Percentiles rank a stretch among this genome's conserved stretches.
Conservation (phyloP, 1,140 invertebrate species). For the Zaprionus kolodkinae region DNA sequence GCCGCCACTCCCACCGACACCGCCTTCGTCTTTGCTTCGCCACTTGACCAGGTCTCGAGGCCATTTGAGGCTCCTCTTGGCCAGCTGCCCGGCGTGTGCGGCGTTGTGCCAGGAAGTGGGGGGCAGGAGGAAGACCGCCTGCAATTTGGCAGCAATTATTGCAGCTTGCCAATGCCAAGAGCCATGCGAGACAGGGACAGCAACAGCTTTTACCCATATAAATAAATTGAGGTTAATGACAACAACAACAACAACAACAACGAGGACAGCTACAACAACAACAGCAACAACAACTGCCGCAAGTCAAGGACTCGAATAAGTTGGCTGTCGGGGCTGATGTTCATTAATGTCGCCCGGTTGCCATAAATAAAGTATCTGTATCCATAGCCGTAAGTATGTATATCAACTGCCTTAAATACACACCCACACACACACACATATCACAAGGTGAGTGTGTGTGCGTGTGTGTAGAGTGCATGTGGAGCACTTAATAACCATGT, state of each 20-base stretch:
- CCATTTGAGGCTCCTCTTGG: slow-evolving; percentile 40
- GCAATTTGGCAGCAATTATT: slow-evolving; percentile 82
- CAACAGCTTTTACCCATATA: slow-evolving; percentile 56
- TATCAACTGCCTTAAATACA: slow-evolving; percentile 18
- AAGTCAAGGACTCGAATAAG: slow-evolving; percentile 30
- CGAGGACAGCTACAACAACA: slow-evolving; percentile 18
- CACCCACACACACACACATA: slow-evolving; percentile 17
- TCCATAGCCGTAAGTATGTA: slow-evolving; percentile 24
- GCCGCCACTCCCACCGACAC: slow-evolving; percentile 14
- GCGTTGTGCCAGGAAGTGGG: slow-evolving; percentile 11
- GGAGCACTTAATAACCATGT: slow-evolving; percentile 69
- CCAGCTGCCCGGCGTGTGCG: slow-evolving; percentile 46
- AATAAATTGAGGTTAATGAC: slow-evolving; percentile 75
- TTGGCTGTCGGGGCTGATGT: slow-evolving; percentile 28
- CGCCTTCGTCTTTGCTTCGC: slow-evolving; percentile 4
- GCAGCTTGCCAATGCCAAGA: slow-evolving; percentile 71
- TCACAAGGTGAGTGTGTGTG: not conserved
- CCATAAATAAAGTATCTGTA: slow-evolving; percentile 60
- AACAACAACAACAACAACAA: slow-evolving; percentile 17
- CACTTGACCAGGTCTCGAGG: slow-evolving; percentile 22
- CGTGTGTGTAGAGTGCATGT: slow-evolving; percentile 36
- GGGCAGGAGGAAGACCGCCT: slow-evolving; percentile 32
- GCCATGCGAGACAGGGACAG: slow-evolving; percentile 38
- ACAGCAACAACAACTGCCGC: slow-evolving; percentile 25
- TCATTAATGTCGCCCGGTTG: slow-evolving; percentile 44